Evolutionary conservation across 2,797 vertebrate species (phyloP).

Genomic region (Balearica regulorum): DNA sequence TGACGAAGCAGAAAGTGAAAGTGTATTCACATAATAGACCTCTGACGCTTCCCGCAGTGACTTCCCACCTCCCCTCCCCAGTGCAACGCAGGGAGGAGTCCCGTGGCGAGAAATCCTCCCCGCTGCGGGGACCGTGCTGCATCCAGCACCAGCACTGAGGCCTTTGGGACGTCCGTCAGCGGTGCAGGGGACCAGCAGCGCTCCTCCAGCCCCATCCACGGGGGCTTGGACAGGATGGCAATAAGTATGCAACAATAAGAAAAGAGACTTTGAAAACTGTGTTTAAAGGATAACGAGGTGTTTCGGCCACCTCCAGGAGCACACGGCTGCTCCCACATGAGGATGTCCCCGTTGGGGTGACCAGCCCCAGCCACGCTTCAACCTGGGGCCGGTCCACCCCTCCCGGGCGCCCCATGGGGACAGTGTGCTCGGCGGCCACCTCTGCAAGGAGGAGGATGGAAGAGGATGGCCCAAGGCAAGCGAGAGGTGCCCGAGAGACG

Average conservation of each 20-base stretch:
- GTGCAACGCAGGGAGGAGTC: accelerated
- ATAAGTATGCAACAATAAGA: neutral
- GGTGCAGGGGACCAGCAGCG: neutral
- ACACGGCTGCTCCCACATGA: accelerated
- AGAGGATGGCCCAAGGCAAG: too few relatives aligned
- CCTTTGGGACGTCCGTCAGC: neutral
- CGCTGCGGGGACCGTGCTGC: accelerated
- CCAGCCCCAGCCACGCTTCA: accelerated
- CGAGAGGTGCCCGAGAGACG: accelerated
- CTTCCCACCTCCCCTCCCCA: neutral
- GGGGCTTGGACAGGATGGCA: neutral
- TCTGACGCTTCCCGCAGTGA: neutral
- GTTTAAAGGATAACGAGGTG: accelerated
- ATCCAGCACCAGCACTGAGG: accelerated
- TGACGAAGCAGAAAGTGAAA: neutral
- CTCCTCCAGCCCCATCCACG: neutral
- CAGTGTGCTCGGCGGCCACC: accelerated
- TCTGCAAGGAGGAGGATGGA: neutral
- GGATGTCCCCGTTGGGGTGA: accelerated
- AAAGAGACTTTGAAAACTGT: neutral
- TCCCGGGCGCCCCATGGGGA: neutral
- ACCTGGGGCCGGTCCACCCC: neutral
- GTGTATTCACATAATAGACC: neutral
- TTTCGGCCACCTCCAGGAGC: neutral
- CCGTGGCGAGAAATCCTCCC: neutral